Percentiles rank a stretch among this genome's conserved stretches.
These are phyloP conservation scores for Miltochrista miniata DNA, from an alignment of 2,888 invertebrate genomes.

Conservation along the genomic window DNA sequence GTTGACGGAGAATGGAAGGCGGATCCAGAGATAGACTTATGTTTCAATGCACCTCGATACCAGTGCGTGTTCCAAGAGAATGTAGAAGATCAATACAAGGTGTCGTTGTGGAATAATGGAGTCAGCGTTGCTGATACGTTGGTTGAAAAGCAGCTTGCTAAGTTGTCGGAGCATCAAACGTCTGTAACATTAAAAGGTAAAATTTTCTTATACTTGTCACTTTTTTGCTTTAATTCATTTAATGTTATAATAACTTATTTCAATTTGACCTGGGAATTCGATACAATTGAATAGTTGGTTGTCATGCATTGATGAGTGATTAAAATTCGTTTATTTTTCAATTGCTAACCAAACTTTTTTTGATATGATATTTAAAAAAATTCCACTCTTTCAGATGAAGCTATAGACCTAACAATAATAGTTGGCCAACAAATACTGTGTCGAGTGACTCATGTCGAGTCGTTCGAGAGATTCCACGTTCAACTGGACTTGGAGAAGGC, in stretches of 20 bases:
- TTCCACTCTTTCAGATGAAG: slow-evolving; percentile 66
- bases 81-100: slow-evolving; percentile 72
- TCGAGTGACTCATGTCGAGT: slow-evolving; percentile 70
- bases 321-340: too few species aligned
- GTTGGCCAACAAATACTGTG: slow-evolving; percentile 73
- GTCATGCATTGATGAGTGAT: too few species aligned
- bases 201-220: background rate
- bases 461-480: slow-evolving; percentile 65
- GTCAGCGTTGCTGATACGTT: slow-evolving; percentile 74
- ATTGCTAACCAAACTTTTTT: too few species aligned
- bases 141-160: slow-evolving; percentile 77
- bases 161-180: slow-evolving; percentile 60
- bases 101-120: slow-evolving; percentile 76
- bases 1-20: slow-evolving; percentile 84
- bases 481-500: slow-evolving; percentile 75
- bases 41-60: slow-evolving; percentile 85
- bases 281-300: too few species aligned
- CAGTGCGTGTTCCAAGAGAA: slow-evolving; percentile 82
- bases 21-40: slow-evolving; percentile 79
- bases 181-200: slow-evolving; percentile 73
- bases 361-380: background rate
- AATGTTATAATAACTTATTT: too few species aligned
- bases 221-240: background rate
- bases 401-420: slow-evolving; percentile 74
- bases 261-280: too few species aligned